Percentiles rank a stretch among this genome's conserved stretches.
Conservation (phyloP, 1,140 invertebrate species). For the Monochamus saltuarius region DNA sequence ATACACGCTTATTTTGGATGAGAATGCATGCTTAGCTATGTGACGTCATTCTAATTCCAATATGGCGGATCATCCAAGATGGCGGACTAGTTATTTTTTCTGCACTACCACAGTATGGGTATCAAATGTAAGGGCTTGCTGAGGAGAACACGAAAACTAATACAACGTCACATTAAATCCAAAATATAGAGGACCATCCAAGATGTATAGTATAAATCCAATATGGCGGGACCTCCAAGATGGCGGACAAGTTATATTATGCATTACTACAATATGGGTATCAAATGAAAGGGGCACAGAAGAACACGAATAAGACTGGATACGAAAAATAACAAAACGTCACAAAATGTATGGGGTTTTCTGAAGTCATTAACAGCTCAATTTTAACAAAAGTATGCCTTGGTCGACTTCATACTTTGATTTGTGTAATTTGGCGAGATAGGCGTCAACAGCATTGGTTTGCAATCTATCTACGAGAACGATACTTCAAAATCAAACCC, state of each 20-base stretch:
- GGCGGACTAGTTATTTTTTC: slow-evolving; percentile 2
- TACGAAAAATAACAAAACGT: too few relatives aligned
- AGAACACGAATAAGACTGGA: too few relatives aligned
- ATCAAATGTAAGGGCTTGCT: slow-evolving; percentile 4
- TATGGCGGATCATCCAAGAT: background rate
- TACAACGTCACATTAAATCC: too few relatives aligned
- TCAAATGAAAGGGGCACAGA: too few relatives aligned
- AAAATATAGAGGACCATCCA: too few relatives aligned
- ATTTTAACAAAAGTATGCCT: too few relatives aligned
- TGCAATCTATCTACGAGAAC: slow-evolving; percentile 10
- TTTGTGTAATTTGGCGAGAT: slow-evolving; percentile 5
- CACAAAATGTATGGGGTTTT: background rate
- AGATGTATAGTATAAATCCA: too few relatives aligned
- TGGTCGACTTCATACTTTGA: background rate
- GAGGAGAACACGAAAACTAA: background rate
- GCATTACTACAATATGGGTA: too few relatives aligned
- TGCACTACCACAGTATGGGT: background rate
- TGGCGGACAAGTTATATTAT: too few relatives aligned
- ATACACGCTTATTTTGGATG: background rate
- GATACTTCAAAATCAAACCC: slow-evolving; percentile 12
- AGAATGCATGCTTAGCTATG: too few relatives aligned
- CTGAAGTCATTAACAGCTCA: background rate
- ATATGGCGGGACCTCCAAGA: too few relatives aligned
- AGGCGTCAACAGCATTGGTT: slow-evolving; percentile 7
- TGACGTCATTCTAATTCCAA: too few relatives aligned